phyloP scores from a whole-genome alignment of 2,888 invertebrate species.

The Polyploca ridens region DNA sequence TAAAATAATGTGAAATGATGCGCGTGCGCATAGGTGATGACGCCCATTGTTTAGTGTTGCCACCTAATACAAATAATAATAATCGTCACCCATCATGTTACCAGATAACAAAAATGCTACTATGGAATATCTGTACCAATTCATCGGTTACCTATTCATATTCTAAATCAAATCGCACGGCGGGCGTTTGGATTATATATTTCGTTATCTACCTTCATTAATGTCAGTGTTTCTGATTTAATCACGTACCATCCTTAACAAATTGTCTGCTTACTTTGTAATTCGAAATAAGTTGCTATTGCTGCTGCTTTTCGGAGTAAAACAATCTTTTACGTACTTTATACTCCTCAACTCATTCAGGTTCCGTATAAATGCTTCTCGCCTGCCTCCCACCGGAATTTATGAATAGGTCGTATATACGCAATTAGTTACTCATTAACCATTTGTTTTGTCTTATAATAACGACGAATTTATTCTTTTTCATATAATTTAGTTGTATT shows the following conservation, averaged over 20 bases:
- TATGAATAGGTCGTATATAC: constrained; percentile 70
- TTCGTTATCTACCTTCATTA: too few species aligned
- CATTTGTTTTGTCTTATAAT: constrained; percentile 67
- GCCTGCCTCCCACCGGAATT: constrained; percentile 55
- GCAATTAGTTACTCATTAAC: constrained; percentile 72
- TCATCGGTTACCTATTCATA: neutral
- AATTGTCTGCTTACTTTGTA: neutral
- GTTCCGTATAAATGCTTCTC: constrained; percentile 44
- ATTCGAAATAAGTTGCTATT: neutral
- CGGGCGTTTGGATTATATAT: too few species aligned
- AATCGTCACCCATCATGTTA: too few species aligned
- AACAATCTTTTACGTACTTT: constrained; percentile 23
- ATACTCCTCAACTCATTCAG: constrained; percentile 46
- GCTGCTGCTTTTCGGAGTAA: constrained; percentile 26
- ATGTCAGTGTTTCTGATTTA: too few species aligned
- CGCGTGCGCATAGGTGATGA: constrained; percentile 26
- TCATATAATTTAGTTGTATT: constrained; percentile 56
- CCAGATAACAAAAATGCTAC: neutral
- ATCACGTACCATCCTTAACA: neutral
- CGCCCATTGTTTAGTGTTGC: constrained; percentile 32
- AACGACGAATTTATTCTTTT: constrained; percentile 48
- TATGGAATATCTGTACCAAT: neutral
- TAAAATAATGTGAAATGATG: constrained; percentile 41
- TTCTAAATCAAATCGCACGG: too few species aligned
- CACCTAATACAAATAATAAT: too few species aligned